phyloP scores from a whole-genome alignment of 1,140 invertebrate genomes.

The Lycorma delicatula region DNA sequence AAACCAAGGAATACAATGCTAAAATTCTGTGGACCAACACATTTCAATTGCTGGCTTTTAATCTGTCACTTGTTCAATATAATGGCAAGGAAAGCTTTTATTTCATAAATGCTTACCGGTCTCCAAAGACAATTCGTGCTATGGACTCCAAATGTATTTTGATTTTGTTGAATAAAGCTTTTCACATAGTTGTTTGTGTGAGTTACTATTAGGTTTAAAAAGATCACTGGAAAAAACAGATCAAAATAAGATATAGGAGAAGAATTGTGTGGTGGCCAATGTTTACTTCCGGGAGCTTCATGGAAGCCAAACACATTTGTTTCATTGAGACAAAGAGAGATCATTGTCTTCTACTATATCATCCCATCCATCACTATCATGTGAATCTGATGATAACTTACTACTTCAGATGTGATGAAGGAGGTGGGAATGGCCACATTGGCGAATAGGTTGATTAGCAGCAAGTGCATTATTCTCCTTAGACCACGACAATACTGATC shows the following conservation, averaged over 20 bases:
- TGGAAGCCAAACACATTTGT: too few species aligned
- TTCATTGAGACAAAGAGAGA: too few species aligned
- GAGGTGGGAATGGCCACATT: too few species aligned
- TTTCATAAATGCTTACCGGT: conserved; percentile 3
- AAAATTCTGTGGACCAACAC: not conserved
- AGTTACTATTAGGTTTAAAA: too few species aligned
- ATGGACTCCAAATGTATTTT: not conserved
- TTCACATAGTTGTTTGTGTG: not conserved
- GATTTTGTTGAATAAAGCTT: not conserved
- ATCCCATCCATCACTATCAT: too few species aligned
- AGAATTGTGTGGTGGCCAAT: not conserved
- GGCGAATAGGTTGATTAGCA: too few species aligned
- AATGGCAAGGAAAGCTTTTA: conserved; percentile 5
- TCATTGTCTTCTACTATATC: too few species aligned
- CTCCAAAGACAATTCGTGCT: not conserved
- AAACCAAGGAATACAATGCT: conserved; percentile 12
- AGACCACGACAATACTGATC: too few species aligned
- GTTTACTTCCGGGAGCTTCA: not conserved
- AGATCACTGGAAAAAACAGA: too few species aligned
- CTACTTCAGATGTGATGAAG: too few species aligned
- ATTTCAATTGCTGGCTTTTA: conserved; percentile 1
- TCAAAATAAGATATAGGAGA: too few species aligned
- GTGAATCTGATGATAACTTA: too few species aligned
- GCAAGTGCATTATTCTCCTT: not conserved
- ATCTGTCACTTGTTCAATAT: conserved; percentile 5